Evolutionary conservation across 2,113 vertebrate genomes (phyloP), one percentile per base, ranked within the genome.

Genomic region (Thalassarche chlororhynchos): DNA sequence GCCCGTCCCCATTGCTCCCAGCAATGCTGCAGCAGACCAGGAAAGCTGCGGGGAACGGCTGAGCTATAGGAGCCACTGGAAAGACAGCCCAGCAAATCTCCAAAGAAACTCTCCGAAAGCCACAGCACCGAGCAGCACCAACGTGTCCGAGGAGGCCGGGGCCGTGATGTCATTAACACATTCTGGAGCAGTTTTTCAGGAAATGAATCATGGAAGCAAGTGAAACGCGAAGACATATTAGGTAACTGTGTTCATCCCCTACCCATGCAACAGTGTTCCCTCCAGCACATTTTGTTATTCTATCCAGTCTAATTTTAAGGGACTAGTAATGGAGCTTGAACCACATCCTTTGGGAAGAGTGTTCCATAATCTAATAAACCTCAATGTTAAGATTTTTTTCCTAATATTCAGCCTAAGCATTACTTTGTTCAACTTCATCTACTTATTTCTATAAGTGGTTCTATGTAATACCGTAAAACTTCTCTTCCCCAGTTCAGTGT

Each of bases 141-240:
- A 71, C 1, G 2, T 31, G 75, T 21, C 57, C 3, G 15, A 90
- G 72, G 54, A 49, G 46, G 57, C 34, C 0, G 1, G 31, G 65
- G 54, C 87, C 0, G 4, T 75, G 91, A 95, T 68, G 91, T 95
- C 94, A 94, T 68, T 85, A 68, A 55, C 84, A 93, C 57, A 60
- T 82, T 93, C 57, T 82, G 77, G 77, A 87, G 74, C 11, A 36
- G 51, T 26, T 76, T 47, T 82, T 82, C 74, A 89, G 93, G 84
- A 97, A 91, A 95, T 89, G 65, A 93, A 95, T 92, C 89, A 96
- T 49, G 51, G 91, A 92, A 95, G 86, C 51, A 65, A 96, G 51
- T 14, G 54, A 89, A 95, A 95, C 14, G 71, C 17, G 18, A 86
- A 74, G 91, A 94, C 8, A 5, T 40, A 84, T 92, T 86, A 89